Evolutionary conservation across 2,888 invertebrate species (phyloP).

Genomic region (Lasioglossum pauxillum): DNA sequence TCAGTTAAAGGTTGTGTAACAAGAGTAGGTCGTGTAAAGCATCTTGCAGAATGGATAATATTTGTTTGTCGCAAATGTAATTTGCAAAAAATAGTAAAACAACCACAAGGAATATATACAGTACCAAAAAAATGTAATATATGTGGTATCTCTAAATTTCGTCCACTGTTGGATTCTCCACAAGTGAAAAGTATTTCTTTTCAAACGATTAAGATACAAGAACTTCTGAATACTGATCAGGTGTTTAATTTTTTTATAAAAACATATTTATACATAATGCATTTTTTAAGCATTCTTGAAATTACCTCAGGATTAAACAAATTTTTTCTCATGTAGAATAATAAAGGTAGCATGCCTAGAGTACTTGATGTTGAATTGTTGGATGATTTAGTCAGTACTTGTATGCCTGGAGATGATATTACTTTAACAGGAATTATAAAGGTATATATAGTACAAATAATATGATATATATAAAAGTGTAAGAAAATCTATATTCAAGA

Average conservation of each 20-base stretch:
- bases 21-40: slow-evolving; percentile 90
- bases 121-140: slow-evolving; percentile 87
- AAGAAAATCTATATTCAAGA: background rate
- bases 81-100: slow-evolving; percentile 82
- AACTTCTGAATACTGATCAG: slow-evolving; percentile 89
- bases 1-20: slow-evolving; percentile 94
- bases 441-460: slow-evolving; percentile 84
- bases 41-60: slow-evolving; percentile 91
- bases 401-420: slow-evolving; percentile 95
- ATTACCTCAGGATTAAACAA: background rate
- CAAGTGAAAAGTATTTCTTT: slow-evolving; percentile 91
- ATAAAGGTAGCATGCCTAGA: slow-evolving; percentile 90
- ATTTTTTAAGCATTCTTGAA: background rate
- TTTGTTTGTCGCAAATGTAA: slow-evolving; percentile 91
- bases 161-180: slow-evolving; percentile 88
- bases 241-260: slow-evolving; percentile 79
- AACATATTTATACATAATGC: background rate
- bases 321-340: slow-evolving; percentile 84
- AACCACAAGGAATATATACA: slow-evolving; percentile 87
- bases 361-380: slow-evolving; percentile 94
- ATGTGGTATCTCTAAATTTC: slow-evolving; percentile 88
- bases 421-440: slow-evolving; percentile 95
- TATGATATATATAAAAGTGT: background rate
- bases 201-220: slow-evolving; percentile 94
- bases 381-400: slow-evolving; percentile 91